Base-by-base conservation (phyloP, 2,888 invertebrate species). In the Ophion costatus region DNA sequence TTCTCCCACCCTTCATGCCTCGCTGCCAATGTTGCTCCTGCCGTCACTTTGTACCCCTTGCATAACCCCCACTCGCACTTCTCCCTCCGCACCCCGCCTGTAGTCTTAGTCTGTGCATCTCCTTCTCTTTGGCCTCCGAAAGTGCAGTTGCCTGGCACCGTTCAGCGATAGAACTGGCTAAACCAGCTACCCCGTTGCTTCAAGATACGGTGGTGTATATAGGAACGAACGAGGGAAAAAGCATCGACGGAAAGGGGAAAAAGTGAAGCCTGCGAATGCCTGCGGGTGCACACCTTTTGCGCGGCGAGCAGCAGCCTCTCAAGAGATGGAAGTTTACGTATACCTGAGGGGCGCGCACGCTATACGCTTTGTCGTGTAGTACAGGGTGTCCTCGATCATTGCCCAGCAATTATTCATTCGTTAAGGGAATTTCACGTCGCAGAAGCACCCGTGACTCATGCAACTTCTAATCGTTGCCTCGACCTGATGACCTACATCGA, bases 41-140 rank as follows among this genome's bases (percentile, higher is more conserved):
- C 71, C 77, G 75, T 83, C 78, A 67, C 83, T 74, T 61, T 83
- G 70, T 67, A 63, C 73, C 76, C 45, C 84, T 66, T 80, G 69
- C 70, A 51, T 45, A 69, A 56, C 78, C 61, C 45, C 20, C 66
- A 22, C 84, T 83, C 85, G 80, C 83, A 66, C 82, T 80, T 59
- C 57, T 66, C 51, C 79, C 67, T 51, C 11, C 57, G 29, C 17
- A 3, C 14, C 17, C 51, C 14, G 17, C 1, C 51, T 17, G 51
- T 17, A 51, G 51, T 51, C 67, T 76, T 45, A 67, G 75, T 57
- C 42, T 76, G 51, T 61, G 33, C 63, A n/a, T 69, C 69, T 74
- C 45, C 82, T 45, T 61, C 75, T 67, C 71, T 51, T 67, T 80
- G 75, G 71, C 67, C 67, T 80, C 78, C 57, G 70, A 78, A 67